Base-by-base conservation (phyloP, 2,113 vertebrate genomes). In the Nothobranchius furzeri region DNA sequence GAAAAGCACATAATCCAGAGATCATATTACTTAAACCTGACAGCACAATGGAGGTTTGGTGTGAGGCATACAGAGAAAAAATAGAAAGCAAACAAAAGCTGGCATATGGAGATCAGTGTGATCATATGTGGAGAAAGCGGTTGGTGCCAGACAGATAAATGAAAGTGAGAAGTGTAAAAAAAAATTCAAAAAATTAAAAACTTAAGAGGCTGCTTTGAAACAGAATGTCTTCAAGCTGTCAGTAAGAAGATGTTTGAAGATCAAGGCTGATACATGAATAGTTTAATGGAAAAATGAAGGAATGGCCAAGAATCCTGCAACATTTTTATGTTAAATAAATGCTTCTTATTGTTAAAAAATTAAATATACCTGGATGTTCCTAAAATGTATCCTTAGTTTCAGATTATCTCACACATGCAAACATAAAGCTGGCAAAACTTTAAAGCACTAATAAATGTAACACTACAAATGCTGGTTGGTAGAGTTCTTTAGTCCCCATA, bases 181-280 rank as follows among this genome's bases (percentile, higher is more conserved):
- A 71, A 11, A 20, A 20, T 20, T 20, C 1, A 20, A 20, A 20
- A 20, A 20, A 20, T 20, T 20, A 20, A 37, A 37, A 68, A 60
- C 57, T 49, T 37, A 35, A n/a, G 51, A 63, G 51, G 68, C 30
- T 12, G 60, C 64, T 74, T 85, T 77, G 37, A 82, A 80, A 76
- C 74, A 46, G 49, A 64, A 58, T 70, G 71, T 83, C 79, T 66
- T 62, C 55, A 75, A 64, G 70, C 65, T 30, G 62, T 86, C 64
- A 10, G 53, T 81, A 72, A 58, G 48, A 73, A 71, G 57, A 64
- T 76, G 73, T 78, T 84, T 74, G 7, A 62, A 58, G 74, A 76
- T 76, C 52, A 68, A 77, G 54, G 61, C 52, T 58, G 73, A 78
- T 68, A 55, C 64, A 87, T 76, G 76, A 80, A 68, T 57, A 57